Evolutionary conservation across 2,797 vertebrate genomes (phyloP), one percentile per base, ranked within the genome.

Genomic region (Pteronotus mesoamericanus): DNA sequence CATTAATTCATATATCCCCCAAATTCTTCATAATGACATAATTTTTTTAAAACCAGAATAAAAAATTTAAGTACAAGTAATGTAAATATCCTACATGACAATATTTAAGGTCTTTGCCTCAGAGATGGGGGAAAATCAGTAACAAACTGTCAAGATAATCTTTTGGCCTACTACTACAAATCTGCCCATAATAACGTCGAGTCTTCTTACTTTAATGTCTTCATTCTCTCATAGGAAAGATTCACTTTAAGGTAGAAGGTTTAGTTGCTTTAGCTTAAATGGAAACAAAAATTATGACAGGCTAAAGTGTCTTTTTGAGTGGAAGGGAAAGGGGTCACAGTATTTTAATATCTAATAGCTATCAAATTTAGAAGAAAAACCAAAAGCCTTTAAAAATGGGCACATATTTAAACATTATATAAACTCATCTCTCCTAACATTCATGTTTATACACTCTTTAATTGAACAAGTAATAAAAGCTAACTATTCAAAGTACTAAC

Each of bases 331-430:
- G 32, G 53, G 61, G 24, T 89, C 46, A 95, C 10, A 51, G 77
- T 78, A 91, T 93, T 95, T 96, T 96, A 96, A 39, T 34, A 82
- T 18, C 24, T 66, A 97, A 92, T 5, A 87, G n/a, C 74, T 88
- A 77, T 51, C 7, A 94, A 37, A 88, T 74, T 90, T 87, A 95
- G 24, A 96, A 91, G 42, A 24, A 89, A 96, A 92, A n/a, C 18
- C 39, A 94, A 93, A 96, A 90, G 18, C n/a, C 66, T 82, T 90
- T 89, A 95, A 96, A n/a, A 96, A 84, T 71, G 59, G 89, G 71
- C 26, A 87, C 15, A 66, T 1, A 93, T 1, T 7, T 94, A 96
- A 94, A 82, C 15, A 94, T 94, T 91, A 89, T 53, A 68, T 46
- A 94, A 95, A 44, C 42, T 53, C 46, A 83, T 59, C 55, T 79